phyloP scores from a whole-genome alignment of 2,113 vertebrate genomes.

The Rousettus leschenaultii region DNA sequence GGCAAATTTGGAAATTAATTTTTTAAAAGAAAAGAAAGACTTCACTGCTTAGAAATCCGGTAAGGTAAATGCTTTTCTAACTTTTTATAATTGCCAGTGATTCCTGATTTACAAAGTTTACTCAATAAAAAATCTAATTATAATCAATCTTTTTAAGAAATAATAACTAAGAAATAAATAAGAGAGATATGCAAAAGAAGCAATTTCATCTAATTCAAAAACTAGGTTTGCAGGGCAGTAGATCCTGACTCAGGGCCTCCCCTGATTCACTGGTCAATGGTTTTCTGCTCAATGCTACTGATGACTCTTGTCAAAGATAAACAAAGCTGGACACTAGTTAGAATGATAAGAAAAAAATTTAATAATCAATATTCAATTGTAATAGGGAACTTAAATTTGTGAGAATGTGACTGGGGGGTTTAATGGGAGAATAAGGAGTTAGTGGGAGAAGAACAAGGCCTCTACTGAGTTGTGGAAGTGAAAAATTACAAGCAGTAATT shows the following conservation, averaged over 20 bases:
- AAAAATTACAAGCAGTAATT: background rate
- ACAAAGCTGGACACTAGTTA: background rate
- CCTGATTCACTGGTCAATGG: background rate
- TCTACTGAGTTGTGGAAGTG: background rate
- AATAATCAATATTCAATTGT: background rate
- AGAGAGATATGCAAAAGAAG: background rate
- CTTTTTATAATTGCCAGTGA: background rate
- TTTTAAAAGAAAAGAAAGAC: background rate
- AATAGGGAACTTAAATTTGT: background rate
- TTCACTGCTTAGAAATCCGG: background rate
- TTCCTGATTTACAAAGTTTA: background rate
- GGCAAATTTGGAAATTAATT: background rate
- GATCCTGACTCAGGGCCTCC: background rate
- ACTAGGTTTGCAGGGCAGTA: background rate
- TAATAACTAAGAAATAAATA: background rate
- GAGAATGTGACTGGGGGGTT: background rate
- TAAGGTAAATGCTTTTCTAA: background rate
- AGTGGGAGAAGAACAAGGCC: rapidly evolving
- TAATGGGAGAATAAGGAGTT: background rate
- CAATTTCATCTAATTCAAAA: background rate
- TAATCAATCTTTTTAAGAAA: background rate
- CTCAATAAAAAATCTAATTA: background rate
- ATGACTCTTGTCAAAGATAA: background rate
- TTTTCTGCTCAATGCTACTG: background rate
- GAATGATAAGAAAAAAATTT: background rate